Evolutionary conservation across 1,140 invertebrate species (phyloP), one percentile per base, ranked within the genome.

Genomic region (Diprion similis): DNA sequence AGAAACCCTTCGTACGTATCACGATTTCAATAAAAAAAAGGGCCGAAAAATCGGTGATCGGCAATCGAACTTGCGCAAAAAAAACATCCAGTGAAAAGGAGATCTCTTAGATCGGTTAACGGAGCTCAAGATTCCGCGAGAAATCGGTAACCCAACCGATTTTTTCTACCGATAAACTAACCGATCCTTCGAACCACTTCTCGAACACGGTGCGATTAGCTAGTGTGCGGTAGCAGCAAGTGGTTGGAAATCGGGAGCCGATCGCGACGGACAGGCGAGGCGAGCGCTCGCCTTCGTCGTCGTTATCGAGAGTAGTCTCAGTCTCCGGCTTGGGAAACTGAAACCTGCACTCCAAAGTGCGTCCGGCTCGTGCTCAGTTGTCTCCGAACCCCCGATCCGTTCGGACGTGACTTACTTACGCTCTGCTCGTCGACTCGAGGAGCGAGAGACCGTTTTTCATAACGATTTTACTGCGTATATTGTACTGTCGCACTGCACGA

Each of bases 341-440:
- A 79, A 80, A 78, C 81, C 24, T 37, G 24, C 24, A 81, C 81
- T 84, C 78, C 80, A 81, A 84, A 83, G 82, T 81, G 78, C 51
- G 51, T 17, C n/a, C 51, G 51, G 51, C n/a, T 59, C 77, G 81
- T 80, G 79, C 79, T 82, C 80, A 83, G 81, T 87, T 85, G 84
- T 87, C 83, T 85, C 85, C 79, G 83, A 83, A 83, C 77, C 81
- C 82, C 81, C 82, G 84, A 83, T 81, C 81, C 75, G 85, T 76
- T 84, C 84, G 85, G 85, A 87, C 84, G 85, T 82, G 71, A 79
- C 75, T 73, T 64, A 37, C 24, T 64, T 47, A 65, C 66, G 13
- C 24, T 65, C 18, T 72, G 71, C 46, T 64, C 24, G 24, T 3
- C 24, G 24, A 37, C 24, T 37, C 24, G 24, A 37, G 24, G 24